Conservation (phyloP, 2,888 invertebrate genomes). For the Drosophila glabriapex region DNA sequence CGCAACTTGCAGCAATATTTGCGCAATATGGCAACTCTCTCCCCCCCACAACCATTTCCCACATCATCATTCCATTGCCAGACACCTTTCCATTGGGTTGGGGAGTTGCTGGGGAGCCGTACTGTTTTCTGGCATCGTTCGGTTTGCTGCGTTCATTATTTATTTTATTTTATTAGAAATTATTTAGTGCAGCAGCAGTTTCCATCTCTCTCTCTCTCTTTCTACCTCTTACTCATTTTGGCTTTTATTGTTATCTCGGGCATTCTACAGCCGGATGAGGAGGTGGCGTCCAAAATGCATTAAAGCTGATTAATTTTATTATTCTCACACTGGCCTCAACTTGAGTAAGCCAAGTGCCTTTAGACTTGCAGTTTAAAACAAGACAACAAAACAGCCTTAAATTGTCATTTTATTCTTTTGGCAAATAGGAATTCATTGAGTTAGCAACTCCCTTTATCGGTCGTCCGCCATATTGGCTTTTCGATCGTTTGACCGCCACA, state of each 20-base stretch:
- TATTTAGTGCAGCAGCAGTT: conserved; percentile 69
- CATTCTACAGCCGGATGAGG: conserved; percentile 47
- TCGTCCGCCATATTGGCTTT: neutral
- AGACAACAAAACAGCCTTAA: conserved; percentile 21
- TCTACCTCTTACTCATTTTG: conserved; percentile 32
- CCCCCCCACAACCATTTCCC: neutral
- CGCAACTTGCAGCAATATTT: conserved; percentile 77
- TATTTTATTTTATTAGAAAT: conserved; percentile 82
- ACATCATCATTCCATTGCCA: neutral
- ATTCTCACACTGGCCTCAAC: conserved; percentile 32
- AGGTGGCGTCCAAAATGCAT: conserved; percentile 61
- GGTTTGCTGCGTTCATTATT: conserved; percentile 74
- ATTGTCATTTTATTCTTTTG: neutral
- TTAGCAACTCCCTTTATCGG: neutral
- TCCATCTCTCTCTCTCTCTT: conserved; percentile 7
- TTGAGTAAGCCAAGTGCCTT: conserved; percentile 11
- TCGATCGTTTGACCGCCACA: neutral
- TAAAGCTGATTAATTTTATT: conserved; percentile 80
- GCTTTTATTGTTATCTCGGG: conserved; percentile 75
- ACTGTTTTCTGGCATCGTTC: conserved; percentile 36
- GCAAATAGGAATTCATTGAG: neutral
- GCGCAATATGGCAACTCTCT: conserved; percentile 36
- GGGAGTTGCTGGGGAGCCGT: neutral
- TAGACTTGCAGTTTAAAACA: conserved; percentile 6
- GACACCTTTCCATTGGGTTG: neutral